phyloP scores from a whole-genome alignment of 2,113 vertebrate species.

The Platysteira castanea region DNA sequence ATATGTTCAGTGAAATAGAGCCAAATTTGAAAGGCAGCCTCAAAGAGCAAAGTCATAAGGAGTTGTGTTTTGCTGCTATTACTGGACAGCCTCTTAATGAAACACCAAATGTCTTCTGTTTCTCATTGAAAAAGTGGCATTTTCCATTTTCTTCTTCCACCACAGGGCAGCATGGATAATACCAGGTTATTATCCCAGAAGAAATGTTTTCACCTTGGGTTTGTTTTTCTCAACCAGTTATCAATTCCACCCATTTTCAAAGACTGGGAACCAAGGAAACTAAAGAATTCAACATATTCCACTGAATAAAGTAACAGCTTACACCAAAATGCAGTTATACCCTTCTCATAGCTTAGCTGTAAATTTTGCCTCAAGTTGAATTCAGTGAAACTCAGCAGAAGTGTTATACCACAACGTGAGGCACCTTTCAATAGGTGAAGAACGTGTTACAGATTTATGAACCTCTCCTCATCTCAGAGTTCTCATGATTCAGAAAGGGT shows the following conservation, averaged over 20 bases:
- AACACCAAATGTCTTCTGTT: neutral
- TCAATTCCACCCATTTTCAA: neutral
- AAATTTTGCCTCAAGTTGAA: neutral
- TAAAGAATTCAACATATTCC: neutral
- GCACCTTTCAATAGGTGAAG: neutral
- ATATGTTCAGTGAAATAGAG: neutral
- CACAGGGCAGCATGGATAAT: neutral
- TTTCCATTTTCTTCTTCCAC: neutral
- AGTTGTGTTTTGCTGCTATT: neutral
- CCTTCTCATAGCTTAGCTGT: neutral
- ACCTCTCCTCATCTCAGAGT: neutral
- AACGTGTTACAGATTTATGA: neutral
- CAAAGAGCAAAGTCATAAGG: neutral
- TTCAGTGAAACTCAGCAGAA: neutral
- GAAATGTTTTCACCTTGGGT: neutral
- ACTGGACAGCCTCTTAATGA: neutral
- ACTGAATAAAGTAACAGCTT: neutral
- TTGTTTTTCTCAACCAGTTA: neutral
- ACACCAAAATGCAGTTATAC: neutral
- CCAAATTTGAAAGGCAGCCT: neutral
- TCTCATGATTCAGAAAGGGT: neutral
- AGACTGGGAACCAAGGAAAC: neutral
- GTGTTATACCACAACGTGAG: neutral
- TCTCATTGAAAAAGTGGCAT: neutral
- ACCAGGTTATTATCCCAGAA: neutral